Percentiles rank a stretch among this genome's conserved stretches.
Evolutionary conservation across 1,140 invertebrate genomes (phyloP).

Genomic region (Spodoptera litura): DNA sequence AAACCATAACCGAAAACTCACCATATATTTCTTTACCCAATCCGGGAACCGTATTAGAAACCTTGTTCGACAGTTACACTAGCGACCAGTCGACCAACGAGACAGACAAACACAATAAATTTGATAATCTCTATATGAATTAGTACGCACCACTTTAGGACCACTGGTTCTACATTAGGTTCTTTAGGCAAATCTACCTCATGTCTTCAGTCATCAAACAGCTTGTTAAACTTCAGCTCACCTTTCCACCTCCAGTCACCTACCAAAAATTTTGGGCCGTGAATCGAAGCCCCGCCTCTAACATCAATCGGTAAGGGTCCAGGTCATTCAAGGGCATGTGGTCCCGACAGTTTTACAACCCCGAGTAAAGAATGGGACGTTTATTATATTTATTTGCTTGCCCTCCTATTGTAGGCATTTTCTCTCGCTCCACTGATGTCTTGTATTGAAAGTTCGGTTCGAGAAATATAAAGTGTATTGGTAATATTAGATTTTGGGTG

Average conservation of each 20-base stretch:
- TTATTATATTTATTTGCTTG: constrained; percentile 47
- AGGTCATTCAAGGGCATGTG: constrained; percentile 46
- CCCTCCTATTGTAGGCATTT: constrained; percentile 35
- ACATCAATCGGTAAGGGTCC: constrained; percentile 22
- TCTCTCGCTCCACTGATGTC: constrained; percentile 33
- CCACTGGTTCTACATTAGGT: too few species aligned
- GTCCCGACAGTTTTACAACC: constrained; percentile 40
- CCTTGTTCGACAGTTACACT: too few species aligned
- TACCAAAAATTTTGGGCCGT: neutral
- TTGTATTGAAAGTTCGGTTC: constrained; percentile 42
- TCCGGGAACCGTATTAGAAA: too few species aligned
- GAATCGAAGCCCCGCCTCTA: constrained; percentile 52
- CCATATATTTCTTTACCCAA: too few species aligned
- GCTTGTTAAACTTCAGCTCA: neutral
- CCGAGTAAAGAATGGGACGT: constrained; percentile 41
- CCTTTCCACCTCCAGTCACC: neutral
- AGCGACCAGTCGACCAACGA: too few species aligned
- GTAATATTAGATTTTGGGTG: too few species aligned
- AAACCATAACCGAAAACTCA: too few species aligned
- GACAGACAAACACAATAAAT: too few species aligned
- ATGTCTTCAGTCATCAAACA: neutral
- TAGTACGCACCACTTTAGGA: too few species aligned
- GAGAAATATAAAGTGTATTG: constrained; percentile 20
- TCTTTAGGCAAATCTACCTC: too few species aligned
- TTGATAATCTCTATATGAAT: too few species aligned